These are phyloP conservation scores for Lypha dubia DNA, from an alignment of 2,888 invertebrate genomes.

Conservation along the genomic window DNA sequence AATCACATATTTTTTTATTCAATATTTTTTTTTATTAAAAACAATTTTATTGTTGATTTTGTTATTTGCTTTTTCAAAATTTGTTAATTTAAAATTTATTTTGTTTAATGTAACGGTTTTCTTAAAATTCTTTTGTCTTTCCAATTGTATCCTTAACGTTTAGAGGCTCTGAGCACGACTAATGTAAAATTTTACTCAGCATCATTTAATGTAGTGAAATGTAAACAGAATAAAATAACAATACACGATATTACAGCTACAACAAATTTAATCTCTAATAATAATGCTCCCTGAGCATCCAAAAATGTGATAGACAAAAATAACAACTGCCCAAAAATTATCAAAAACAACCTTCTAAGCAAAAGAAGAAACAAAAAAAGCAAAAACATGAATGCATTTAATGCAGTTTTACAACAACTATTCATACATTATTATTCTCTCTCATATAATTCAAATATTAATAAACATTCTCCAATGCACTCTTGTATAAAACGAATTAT, in stretches of 20 bases:
- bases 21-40: constrained; percentile 7
- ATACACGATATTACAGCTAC: constrained; percentile 30
- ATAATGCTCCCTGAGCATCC: constrained; percentile 68
- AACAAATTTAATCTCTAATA: constrained; percentile 49
- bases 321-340: constrained; percentile 73
- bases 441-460: constrained; percentile 17
- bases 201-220: constrained; percentile 76
- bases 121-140: constrained; percentile 9
- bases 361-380: constrained; percentile 37
- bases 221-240: constrained; percentile 65
- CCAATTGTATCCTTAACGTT: constrained; percentile 74
- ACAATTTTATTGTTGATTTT: constrained; percentile 6
- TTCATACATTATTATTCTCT: neutral
- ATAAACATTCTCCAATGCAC: constrained; percentile 6
- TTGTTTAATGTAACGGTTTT: constrained; percentile 14
- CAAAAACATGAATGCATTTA: constrained; percentile 43
- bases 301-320: constrained; percentile 77
- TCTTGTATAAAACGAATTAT: neutral
- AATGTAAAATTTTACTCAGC: constrained; percentile 77
- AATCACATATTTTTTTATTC: neutral
- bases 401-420: constrained; percentile 56
- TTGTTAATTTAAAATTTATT: neutral
- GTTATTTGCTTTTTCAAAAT: constrained; percentile 10
- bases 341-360: constrained; percentile 70
- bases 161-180: constrained; percentile 81